Evolutionary conservation across 2,888 invertebrate genomes (phyloP).

Genomic region (Malachius bipustulatus): DNA sequence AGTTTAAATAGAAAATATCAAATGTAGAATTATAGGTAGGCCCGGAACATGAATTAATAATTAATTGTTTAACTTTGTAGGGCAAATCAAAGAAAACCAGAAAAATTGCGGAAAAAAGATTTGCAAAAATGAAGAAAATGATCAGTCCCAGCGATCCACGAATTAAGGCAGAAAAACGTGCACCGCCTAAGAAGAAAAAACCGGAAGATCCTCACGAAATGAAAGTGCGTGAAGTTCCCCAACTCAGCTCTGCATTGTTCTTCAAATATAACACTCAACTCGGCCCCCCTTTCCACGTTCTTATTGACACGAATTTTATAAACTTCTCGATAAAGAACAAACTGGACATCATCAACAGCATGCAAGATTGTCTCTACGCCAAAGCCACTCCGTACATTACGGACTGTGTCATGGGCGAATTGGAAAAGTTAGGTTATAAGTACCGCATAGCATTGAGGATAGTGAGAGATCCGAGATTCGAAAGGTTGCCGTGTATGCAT

Average conservation of each 20-base stretch:
- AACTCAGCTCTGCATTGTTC: conserved; percentile 86
- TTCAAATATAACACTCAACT: conserved; percentile 96
- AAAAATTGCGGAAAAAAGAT: conserved; percentile 66
- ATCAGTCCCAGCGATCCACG: conserved; percentile 71
- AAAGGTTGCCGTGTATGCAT: conserved; percentile 84
- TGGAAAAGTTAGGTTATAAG: conserved; percentile 93
- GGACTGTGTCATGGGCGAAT: conserved; percentile 94
- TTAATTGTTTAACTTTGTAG: too few relatives aligned
- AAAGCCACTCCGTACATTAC: conserved; percentile 97
- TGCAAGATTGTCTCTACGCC: conserved; percentile 99
- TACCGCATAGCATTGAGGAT: conserved; percentile 91
- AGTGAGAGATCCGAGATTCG: conserved; percentile 88
- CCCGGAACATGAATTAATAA: too few relatives aligned
- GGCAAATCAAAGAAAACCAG: conserved; percentile 69
- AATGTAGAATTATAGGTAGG: too few relatives aligned
- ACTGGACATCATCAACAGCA: conserved; percentile 88
- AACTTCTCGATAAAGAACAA: conserved; percentile 98
- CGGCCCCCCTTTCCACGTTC: conserved; percentile 94
- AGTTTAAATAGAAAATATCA: too few relatives aligned
- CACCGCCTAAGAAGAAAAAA: conserved; percentile 54
- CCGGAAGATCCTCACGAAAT: conserved; percentile 58
- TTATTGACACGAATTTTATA: conserved; percentile 96
- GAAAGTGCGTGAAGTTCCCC: conserved; percentile 70
- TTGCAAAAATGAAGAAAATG: conserved; percentile 80
- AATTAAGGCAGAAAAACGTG: conserved; percentile 63